Evolutionary conservation across 1,140 invertebrate genomes (phyloP), one percentile per base, ranked within the genome.

Genomic region (Drosophila bifasciata): DNA sequence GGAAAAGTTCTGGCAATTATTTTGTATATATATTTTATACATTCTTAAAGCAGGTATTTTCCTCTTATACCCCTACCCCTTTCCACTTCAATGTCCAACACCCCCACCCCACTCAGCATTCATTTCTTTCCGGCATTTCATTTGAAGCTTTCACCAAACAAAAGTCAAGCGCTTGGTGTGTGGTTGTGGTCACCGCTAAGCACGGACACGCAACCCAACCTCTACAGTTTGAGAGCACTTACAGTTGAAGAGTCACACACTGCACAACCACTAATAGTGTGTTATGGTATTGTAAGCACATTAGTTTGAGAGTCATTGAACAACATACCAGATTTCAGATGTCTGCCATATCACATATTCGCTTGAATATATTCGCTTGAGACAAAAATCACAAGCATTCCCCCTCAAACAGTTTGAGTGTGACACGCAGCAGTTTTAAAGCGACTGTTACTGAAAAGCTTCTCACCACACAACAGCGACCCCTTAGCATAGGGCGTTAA

Each of bases 131-230:
- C n/a, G 4, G n/a, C 19, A 19, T 51, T 32, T 21, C n/a, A 1
- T 19, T 8, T 45, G 23, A 41, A 1, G 6, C 1, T 51, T 23
- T 43, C 32, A 15, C 7, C 21, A 13, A 1, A 11, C 9, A 53
- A 43, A 32, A 28, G 45, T 0, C 0, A 0, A 7, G 32, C 11
- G 32, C 32, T 36, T 13, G 11, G 32, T 9, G 32, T 9, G 0
- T 1, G 79, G 78, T 68, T 52, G 32, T n/a, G 17, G 44, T 78
- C 79, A 15, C 3, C 39, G 74, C 62, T 83, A 58, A 64, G 43
- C 17, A 4, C 13, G 0, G 5, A 0, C 5, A 13, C 19, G 17
- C 13, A 8, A 9, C 4, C 3, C 19, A 2, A 21, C 19, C 32
- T 36, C 8, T 17, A 16, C n/a, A 36, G 63, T 68, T 69, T 48